phyloP scores from a whole-genome alignment of 2,888 invertebrate species.

The Endotricha flammealis region DNA sequence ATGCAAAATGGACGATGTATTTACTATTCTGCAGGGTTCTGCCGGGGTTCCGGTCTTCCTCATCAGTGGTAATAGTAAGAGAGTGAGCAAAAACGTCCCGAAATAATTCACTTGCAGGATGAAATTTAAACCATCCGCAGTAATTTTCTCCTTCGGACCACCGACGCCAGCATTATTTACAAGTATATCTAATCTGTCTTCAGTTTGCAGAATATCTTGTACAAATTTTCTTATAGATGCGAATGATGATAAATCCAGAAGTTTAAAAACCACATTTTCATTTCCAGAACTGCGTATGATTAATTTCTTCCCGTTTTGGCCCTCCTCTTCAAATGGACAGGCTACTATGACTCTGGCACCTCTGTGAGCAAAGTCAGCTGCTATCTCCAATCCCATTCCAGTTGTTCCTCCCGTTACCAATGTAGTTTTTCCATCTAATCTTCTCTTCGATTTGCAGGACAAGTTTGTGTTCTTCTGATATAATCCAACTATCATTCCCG shows the following conservation, averaged over 20 bases:
- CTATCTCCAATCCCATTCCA: conserved; percentile 63
- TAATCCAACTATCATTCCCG: conserved; percentile 45
- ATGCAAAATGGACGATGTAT: conserved; percentile 88
- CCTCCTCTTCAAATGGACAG: conserved; percentile 60
- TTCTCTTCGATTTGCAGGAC: conserved; percentile 58
- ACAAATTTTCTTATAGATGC: conserved; percentile 90
- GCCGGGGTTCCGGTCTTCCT: conserved; percentile 74
- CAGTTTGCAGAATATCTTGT: conserved; percentile 83
- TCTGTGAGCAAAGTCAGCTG: conserved; percentile 56
- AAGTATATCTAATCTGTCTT: conserved; percentile 86
- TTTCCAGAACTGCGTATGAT: conserved; percentile 82
- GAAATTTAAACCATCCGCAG: conserved; percentile 89
- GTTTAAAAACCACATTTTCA: conserved; percentile 82
- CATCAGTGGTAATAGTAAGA: conserved; percentile 88
- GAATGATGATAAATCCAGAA: conserved; percentile 85
- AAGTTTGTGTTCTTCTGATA: conserved; percentile 62
- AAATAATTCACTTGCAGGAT: conserved; percentile 96
- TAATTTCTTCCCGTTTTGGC: conserved; percentile 68
- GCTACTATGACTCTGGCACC: conserved; percentile 63
- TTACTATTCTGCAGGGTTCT: conserved; percentile 85
- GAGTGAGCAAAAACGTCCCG: conserved; percentile 93
- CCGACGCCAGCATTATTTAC: conserved; percentile 93
- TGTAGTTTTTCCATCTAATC: conserved; percentile 53
- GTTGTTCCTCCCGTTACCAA: conserved; percentile 62
- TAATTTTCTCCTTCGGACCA: conserved; percentile 75